Percentiles rank a stretch among this genome's conserved stretches.
Evolutionary conservation across 2,888 invertebrate genomes (phyloP).

Genomic region (Volucella inflata): DNA sequence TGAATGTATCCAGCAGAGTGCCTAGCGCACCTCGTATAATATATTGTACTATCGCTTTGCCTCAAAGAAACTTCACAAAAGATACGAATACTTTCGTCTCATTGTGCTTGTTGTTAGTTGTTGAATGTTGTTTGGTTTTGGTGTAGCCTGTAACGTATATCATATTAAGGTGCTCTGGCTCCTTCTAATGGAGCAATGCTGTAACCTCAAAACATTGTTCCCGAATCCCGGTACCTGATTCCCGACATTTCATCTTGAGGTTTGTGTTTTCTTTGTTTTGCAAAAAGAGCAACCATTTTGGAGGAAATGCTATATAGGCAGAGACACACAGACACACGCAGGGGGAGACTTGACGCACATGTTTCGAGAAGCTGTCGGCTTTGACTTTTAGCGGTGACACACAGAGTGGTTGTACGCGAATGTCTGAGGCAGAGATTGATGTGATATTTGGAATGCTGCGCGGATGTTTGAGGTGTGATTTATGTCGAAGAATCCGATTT

Average conservation of each 20-base stretch:
- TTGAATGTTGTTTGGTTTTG: too few species aligned
- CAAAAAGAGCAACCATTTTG: constrained; percentile 7
- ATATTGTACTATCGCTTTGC: not conserved
- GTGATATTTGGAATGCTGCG: constrained; percentile 26
- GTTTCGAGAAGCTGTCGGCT: constrained; percentile 8
- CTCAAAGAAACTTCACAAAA: constrained; percentile 19
- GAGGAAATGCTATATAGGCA: constrained; percentile 5
- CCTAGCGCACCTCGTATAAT: constrained; percentile 33
- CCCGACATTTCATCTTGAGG: not conserved
- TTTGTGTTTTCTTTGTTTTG: not conserved
- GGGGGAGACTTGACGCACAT: not conserved
- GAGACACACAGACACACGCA: not conserved
- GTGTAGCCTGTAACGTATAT: too few species aligned
- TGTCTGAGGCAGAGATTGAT: constrained; percentile 26
- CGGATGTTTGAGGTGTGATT: constrained; percentile 2
- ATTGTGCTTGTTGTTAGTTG: constrained; percentile 1
- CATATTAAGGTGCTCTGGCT: not conserved
- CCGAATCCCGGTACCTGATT: not conserved
- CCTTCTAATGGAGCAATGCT: too few species aligned
- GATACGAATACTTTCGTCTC: constrained; percentile 1
- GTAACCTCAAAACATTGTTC: too few species aligned
- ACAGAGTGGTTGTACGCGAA: not conserved
- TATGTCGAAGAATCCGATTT: not conserved
- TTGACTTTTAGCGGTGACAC: constrained; percentile 36
- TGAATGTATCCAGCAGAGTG: constrained; percentile 13